phyloP scores from a whole-genome alignment of 2,113 vertebrate species.

The Tenebrosternarchus preto region DNA sequence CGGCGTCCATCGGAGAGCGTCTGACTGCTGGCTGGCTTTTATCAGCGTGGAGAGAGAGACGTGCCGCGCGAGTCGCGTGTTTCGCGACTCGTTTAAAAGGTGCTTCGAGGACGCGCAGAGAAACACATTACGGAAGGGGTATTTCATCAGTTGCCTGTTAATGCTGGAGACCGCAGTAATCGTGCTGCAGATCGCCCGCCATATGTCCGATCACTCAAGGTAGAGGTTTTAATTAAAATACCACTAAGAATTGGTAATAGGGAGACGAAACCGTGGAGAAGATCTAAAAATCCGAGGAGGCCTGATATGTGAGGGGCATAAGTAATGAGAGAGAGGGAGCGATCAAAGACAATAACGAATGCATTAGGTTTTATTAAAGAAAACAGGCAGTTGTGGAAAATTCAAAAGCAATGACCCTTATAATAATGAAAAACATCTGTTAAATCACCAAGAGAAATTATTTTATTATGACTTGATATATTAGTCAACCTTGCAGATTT shows the following conservation, averaged over 20 bases:
- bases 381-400: too few species aligned
- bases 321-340: neutral
- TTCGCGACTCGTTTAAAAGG: slow-evolving; percentile 36
- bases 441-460: neutral
- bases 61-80: too few species aligned
- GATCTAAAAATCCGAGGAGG: neutral
- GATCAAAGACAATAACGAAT: neutral
- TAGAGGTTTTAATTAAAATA: slow-evolving; percentile 75
- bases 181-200: slow-evolving; percentile 69
- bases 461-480: neutral
- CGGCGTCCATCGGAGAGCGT: neutral
- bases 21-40: slow-evolving; percentile 24
- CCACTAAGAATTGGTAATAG: slow-evolving; percentile 69
- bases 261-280: slow-evolving; percentile 21
- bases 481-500: neutral
- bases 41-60: slow-evolving; percentile 27
- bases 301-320: slow-evolving; percentile 14
- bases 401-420: neutral
- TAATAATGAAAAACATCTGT: neutral
- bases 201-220: slow-evolving; percentile 70
- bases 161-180: slow-evolving; percentile 67
- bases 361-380: neutral
- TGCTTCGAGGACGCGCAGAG: slow-evolving; percentile 49
- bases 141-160: slow-evolving; percentile 63
- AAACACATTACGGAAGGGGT: slow-evolving; percentile 58